Conservation (phyloP, 2,888 invertebrate species). For the Drosophila pseudotalamancana region DNA sequence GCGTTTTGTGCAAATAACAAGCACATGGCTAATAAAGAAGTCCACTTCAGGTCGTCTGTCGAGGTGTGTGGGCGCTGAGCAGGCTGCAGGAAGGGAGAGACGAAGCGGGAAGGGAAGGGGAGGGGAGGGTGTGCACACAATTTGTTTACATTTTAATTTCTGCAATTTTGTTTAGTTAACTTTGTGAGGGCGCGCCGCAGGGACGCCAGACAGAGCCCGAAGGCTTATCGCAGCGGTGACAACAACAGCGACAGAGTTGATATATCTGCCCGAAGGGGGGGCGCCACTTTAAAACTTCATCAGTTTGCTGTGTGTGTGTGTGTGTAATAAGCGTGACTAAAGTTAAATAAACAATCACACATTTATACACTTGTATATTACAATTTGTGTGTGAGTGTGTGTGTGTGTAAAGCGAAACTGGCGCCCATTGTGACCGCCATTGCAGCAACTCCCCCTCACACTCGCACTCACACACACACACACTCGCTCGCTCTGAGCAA, state of each 20-base stretch:
- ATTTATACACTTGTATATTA: slow-evolving; percentile 23
- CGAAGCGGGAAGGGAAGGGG: too few relatives aligned
- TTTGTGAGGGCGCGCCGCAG: slow-evolving; percentile 45
- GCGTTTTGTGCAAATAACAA: slow-evolving; percentile 60
- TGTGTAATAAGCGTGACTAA: slow-evolving; percentile 74
- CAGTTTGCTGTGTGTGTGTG: slow-evolving; percentile 49
- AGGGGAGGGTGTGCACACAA: slow-evolving; percentile 65
- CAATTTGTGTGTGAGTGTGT: too few relatives aligned
- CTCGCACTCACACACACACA: not conserved
- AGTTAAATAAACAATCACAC: slow-evolving; percentile 55
- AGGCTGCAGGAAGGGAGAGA: too few relatives aligned
- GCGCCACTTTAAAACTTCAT: slow-evolving; percentile 67
- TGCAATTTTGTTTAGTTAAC: slow-evolving; percentile 79
- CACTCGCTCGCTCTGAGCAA: not conserved
- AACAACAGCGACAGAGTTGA: slow-evolving; percentile 38
- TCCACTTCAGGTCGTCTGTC: slow-evolving; percentile 24
- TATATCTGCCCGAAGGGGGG: slow-evolving; percentile 24
- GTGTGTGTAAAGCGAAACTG: not conserved
- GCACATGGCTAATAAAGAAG: slow-evolving; percentile 56
- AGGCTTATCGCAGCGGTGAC: slow-evolving; percentile 68
- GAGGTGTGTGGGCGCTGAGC: slow-evolving; percentile 27
- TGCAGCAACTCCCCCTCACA: slow-evolving; percentile 51
- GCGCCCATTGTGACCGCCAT: slow-evolving; percentile 61
- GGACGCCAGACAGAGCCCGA: slow-evolving; percentile 49
- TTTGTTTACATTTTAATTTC: slow-evolving; percentile 81